A percentile compares a stretch with the other conserved stretches of the same genome.
Evolutionary conservation across 2,888 invertebrate species (phyloP).

Genomic region (Caenorhabditis wallacei): DNA sequence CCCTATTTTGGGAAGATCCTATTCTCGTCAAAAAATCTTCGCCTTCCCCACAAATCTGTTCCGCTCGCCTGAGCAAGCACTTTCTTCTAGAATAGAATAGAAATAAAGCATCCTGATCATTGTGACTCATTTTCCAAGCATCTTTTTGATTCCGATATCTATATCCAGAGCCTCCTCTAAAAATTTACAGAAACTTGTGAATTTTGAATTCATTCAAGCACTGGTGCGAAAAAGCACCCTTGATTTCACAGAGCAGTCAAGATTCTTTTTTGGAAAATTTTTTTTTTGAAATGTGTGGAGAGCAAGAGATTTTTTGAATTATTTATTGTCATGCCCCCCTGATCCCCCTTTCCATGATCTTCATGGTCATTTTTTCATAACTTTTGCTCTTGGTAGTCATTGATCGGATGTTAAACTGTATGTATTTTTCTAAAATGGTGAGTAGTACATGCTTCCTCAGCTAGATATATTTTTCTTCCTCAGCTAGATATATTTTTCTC

Average conservation of each 20-base stretch:
- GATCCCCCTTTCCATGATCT: conserved; percentile 9
- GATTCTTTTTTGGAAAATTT: not conserved
- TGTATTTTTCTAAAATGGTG: too few species aligned
- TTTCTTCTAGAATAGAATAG: conserved; percentile 22
- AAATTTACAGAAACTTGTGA: conserved; percentile 1
- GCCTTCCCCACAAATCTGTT: conserved; percentile 20
- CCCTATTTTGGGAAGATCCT: too few species aligned
- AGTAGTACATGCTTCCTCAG: too few species aligned
- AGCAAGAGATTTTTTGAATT: conserved; percentile 32
- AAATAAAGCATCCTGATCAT: conserved; percentile 12
- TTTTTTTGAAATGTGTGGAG: conserved; percentile 16
- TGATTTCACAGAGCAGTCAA: conserved; percentile 8
- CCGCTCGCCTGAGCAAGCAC: conserved; percentile 40
- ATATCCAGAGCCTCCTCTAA: too few species aligned
- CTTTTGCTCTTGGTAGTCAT: conserved; percentile 8
- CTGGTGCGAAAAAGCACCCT: conserved; percentile 34
- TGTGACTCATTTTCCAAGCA: conserved; percentile 16
- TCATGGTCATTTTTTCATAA: conserved; percentile 18
- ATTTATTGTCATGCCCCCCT: conserved; percentile 37
- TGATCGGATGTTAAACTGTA: not conserved
- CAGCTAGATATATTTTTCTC: too few species aligned
- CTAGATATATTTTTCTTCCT: too few species aligned
- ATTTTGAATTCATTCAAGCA: conserved; percentile 7
- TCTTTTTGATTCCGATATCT: conserved; percentile 6
- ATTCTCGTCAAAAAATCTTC: not conserved